Evolutionary conservation across 2,797 vertebrate genomes (phyloP).

Genomic region (Lepilemur ruficaudatus): DNA sequence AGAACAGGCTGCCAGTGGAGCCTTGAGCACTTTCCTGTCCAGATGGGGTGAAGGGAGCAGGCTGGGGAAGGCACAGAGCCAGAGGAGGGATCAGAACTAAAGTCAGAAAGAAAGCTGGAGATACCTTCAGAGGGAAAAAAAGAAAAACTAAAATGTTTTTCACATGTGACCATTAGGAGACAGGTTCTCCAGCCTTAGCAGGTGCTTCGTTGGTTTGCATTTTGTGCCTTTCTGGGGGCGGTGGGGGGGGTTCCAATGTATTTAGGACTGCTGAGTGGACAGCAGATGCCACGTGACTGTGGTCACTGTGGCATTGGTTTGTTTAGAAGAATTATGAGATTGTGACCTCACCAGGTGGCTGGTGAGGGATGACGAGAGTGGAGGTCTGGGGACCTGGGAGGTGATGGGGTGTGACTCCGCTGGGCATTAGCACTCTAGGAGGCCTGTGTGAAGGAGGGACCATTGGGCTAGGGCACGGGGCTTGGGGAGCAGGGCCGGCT

Average conservation of each 20-base stretch:
- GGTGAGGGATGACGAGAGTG: neutral
- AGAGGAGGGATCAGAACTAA: neutral
- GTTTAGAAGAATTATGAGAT: neutral
- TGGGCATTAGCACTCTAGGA: neutral
- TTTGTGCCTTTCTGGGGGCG: neutral
- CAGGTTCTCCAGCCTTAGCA: neutral
- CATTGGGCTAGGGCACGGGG: neutral
- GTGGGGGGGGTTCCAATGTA: neutral
- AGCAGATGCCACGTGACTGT: neutral
- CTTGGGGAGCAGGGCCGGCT: neutral
- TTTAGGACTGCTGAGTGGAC: neutral
- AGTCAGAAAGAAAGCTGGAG: neutral
- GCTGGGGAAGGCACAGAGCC: neutral
- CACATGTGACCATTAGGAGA: neutral
- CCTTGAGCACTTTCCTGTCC: neutral
- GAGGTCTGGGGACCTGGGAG: neutral
- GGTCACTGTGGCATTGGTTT: neutral
- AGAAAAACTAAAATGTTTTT: neutral
- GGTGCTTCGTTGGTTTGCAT: neutral
- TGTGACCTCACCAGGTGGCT: neutral
- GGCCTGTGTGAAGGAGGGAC: neutral
- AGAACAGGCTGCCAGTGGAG: neutral
- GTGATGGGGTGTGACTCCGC: neutral
- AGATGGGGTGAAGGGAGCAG: neutral
- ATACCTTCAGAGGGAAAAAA: neutral